Evolutionary conservation across 2,888 invertebrate genomes (phyloP).

Genomic region (Chaetoderma sp.): DNA sequence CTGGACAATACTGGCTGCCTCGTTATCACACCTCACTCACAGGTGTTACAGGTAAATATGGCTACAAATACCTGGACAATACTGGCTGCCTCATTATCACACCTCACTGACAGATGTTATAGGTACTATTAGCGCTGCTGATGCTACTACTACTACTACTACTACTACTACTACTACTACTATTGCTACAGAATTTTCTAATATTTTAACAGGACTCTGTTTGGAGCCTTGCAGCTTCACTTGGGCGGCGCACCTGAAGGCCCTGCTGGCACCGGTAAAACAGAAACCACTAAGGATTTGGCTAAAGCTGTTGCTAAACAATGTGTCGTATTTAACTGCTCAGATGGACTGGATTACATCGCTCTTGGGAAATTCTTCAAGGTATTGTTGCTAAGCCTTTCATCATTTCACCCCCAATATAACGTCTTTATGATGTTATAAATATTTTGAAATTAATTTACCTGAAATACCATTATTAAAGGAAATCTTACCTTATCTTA

Average conservation of each 20-base stretch:
- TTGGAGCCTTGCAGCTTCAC: constrained; percentile 71
- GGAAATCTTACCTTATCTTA: too few species aligned
- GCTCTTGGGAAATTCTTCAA: constrained; percentile 72
- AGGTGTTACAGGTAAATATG: constrained; percentile 70
- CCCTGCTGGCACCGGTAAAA: constrained; percentile 72
- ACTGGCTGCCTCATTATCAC: constrained; percentile 71
- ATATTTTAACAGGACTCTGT: constrained; percentile 63
- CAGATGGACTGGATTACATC: constrained; percentile 71
- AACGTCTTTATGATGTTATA: too few species aligned
- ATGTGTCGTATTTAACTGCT: constrained; percentile 73
- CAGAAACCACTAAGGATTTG: constrained; percentile 71
- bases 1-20: constrained; percentile 71
- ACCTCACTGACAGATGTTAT: constrained; percentile 71
- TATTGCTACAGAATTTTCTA: neutral
- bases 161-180: too few species aligned
- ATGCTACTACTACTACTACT: too few species aligned
- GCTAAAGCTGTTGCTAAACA: constrained; percentile 72
- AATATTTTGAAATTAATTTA: too few species aligned
- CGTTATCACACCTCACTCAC: constrained; percentile 72
- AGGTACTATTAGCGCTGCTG: too few species aligned
- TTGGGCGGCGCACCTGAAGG: constrained; percentile 72
- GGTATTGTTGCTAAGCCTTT: constrained; percentile 57
- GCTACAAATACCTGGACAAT: constrained; percentile 72
- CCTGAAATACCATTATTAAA: too few species aligned
- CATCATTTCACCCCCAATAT: neutral